These are phyloP conservation scores for Drosophila meridiana DNA, from an alignment of 2,888 invertebrate species.

Conservation along the genomic window DNA sequence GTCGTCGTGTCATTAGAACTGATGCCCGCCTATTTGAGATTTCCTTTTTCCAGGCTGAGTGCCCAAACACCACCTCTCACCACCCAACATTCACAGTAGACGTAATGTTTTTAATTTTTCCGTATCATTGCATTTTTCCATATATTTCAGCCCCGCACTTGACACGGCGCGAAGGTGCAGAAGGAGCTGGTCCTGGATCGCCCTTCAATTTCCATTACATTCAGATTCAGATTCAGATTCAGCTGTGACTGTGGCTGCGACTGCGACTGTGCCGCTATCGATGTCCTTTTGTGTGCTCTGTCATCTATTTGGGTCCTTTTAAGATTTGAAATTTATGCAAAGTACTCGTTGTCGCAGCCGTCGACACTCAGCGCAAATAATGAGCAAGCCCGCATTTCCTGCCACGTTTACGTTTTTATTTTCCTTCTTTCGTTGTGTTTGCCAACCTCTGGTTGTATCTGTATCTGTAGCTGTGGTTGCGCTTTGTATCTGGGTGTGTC, in stretches of 20 bases:
- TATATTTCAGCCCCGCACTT: constrained; percentile 63
- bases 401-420: constrained; percentile 70
- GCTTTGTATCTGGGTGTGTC: constrained; percentile 36
- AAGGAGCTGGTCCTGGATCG: constrained; percentile 40
- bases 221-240: constrained; percentile 42
- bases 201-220: constrained; percentile 80
- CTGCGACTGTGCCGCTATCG: constrained; percentile 72
- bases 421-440: constrained; percentile 20
- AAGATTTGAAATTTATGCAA: constrained; percentile 80
- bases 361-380: constrained; percentile 77
- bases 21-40: constrained; percentile 64
- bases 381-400: constrained; percentile 81
- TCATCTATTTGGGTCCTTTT: constrained; percentile 65
- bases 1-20: constrained; percentile 65
- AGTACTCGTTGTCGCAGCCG: constrained; percentile 71
- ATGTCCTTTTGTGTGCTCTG: constrained; percentile 82
- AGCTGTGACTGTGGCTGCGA: constrained; percentile 21
- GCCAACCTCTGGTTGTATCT: constrained; percentile 34
- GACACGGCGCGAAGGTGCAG: constrained; percentile 73
- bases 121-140: constrained; percentile 76
- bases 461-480: constrained; percentile 52
- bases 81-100: constrained; percentile 2
- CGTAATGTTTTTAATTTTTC: constrained; percentile 81
- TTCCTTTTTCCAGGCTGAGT: constrained; percentile 17
- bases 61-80: constrained; percentile 2